Conservation (phyloP, 2,113 vertebrate genomes). For the Acanthisitta chloris region DNA sequence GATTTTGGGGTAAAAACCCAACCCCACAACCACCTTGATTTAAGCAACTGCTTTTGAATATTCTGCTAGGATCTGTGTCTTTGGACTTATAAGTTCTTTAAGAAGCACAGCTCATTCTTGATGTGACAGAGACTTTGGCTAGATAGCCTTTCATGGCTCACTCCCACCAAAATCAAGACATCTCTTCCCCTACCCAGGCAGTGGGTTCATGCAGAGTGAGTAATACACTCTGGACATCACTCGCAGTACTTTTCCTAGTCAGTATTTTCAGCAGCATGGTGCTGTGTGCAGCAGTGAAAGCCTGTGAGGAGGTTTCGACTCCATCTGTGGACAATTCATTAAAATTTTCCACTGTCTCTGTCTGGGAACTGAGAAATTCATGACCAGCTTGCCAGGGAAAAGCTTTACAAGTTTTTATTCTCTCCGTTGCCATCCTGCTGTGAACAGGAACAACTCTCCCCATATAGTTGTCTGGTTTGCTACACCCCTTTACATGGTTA, state of each 20-base stretch:
- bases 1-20: neutral
- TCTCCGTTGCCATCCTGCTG: neutral
- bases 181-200: neutral
- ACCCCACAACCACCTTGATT: neutral
- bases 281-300: neutral
- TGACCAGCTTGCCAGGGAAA: neutral
- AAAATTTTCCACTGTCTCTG: neutral
- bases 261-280: neutral
- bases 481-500: neutral
- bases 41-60: neutral
- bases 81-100: neutral
- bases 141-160: neutral
- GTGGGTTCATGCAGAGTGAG: neutral
- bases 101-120: neutral
- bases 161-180: neutral
- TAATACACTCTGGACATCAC: neutral
- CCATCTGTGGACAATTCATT: neutral
- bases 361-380: neutral
- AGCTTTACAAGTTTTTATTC: neutral
- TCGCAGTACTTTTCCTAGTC: neutral
- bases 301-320: neutral
- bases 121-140: neutral
- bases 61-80: neutral
- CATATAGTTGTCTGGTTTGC: too few species aligned
- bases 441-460: neutral